phyloP scores from a whole-genome alignment of 23 tunicate species.

The Styela clava region DNA sequence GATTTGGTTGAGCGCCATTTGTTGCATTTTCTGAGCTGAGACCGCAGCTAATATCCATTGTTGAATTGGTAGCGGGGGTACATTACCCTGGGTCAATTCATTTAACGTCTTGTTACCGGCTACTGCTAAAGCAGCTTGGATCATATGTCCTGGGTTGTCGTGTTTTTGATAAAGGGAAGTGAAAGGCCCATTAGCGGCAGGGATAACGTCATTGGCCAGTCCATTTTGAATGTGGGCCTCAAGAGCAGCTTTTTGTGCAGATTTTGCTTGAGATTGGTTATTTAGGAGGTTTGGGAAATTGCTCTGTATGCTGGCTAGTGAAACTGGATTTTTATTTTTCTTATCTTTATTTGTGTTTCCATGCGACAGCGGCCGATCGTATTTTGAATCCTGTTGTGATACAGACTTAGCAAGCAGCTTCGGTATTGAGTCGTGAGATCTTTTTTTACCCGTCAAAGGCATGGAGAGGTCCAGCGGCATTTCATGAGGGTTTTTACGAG shows the following conservation, averaged over 20 bases:
- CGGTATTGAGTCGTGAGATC: neutral
- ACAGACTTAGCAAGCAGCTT: neutral
- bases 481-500: neutral
- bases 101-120: neutral
- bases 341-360: neutral
- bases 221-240: conserved; percentile 1
- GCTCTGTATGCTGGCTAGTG: conserved; percentile 14
- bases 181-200: neutral
- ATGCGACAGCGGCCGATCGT: neutral
- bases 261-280: neutral
- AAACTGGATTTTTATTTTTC: neutral
- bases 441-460: conserved; percentile 4
- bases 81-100: neutral
- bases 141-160: conserved; percentile 8
- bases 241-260: conserved; percentile 9
- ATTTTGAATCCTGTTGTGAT: neutral
- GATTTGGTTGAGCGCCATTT: conserved; percentile 21
- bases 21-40: conserved; percentile 52
- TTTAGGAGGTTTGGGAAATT: conserved; percentile 11
- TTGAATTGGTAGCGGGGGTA: conserved; percentile 5
- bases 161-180: neutral
- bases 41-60: conserved; percentile 24
- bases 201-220: neutral
- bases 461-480: conserved; percentile 26
- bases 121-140: neutral